These are phyloP conservation scores for Epizoanthus ramosus DNA, from an alignment of 92 coral and sea anemone genomes.

Conservation along the genomic window DNA sequence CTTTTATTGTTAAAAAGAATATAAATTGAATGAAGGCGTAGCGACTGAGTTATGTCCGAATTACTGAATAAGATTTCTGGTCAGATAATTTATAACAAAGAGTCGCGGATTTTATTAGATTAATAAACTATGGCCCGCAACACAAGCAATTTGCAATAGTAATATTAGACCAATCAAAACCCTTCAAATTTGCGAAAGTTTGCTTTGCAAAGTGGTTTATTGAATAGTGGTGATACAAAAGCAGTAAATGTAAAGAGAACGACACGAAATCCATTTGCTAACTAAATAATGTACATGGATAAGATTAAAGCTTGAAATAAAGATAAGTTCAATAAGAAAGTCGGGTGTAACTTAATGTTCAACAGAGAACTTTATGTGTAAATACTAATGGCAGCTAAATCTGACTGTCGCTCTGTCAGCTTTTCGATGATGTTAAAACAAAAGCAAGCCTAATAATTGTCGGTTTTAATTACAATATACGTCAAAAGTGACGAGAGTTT, in stretches of 20 bases:
- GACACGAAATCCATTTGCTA: not conserved
- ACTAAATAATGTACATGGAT: not conserved
- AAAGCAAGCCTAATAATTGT: slow-evolving; percentile 7
- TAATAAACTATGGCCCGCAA: not conserved
- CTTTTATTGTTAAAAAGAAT: not conserved
- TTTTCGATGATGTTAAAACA: slow-evolving; percentile 4
- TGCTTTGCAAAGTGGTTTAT: not conserved
- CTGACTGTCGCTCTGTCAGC: not conserved
- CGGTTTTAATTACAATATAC: not conserved
- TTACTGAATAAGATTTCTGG: not conserved
- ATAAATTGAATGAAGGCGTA: not conserved
- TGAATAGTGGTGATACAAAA: not conserved
- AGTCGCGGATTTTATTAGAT: not conserved
- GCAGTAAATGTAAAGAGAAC: not conserved
- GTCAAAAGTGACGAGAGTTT: slow-evolving; percentile 3
- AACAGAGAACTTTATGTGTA: not conserved
- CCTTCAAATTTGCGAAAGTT: not conserved
- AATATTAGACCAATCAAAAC: not conserved
- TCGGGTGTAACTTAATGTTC: not conserved
- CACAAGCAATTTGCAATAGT: not conserved
- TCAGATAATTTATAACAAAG: not conserved
- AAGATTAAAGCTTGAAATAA: not conserved
- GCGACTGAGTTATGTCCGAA: not conserved
- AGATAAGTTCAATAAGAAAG: not conserved
- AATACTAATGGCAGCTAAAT: not conserved